phyloP scores from a whole-genome alignment of 2,888 invertebrate genomes.

The Phasia obesa region DNA sequence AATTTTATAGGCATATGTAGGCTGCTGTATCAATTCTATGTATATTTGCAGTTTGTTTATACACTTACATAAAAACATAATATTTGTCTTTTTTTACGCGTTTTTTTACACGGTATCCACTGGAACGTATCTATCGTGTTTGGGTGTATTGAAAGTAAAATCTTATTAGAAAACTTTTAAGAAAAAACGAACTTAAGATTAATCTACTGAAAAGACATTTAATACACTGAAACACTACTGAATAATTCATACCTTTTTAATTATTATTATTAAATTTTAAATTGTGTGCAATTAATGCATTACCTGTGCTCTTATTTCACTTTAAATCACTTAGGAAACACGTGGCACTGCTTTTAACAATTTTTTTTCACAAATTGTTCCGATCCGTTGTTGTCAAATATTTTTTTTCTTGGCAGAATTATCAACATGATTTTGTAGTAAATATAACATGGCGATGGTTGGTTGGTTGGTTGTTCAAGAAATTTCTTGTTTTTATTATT shows the following conservation, averaged over 20 bases:
- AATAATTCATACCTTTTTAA: background rate
- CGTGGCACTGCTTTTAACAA: background rate
- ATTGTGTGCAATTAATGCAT: background rate
- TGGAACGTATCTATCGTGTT: too few species aligned
- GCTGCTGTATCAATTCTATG: too few species aligned
- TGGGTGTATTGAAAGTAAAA: too few species aligned
- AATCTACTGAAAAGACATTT: too few species aligned
- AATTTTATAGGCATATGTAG: too few species aligned
- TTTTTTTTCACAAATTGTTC: too few species aligned
- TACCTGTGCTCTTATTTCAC: constrained; percentile 8
- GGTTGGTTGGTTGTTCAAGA: constrained; percentile 17
- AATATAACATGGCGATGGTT: constrained; percentile 16
- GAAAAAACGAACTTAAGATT: too few species aligned
- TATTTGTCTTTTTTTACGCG: too few species aligned
- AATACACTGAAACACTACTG: background rate
- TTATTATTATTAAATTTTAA: background rate
- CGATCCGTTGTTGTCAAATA: background rate
- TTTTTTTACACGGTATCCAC: too few species aligned
- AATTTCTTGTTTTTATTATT: constrained; percentile 1
- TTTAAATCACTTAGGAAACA: constrained; percentile 13
- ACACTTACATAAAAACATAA: too few species aligned
- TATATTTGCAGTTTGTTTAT: too few species aligned
- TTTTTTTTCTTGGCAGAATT: constrained; percentile 23
- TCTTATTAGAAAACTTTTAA: too few species aligned
- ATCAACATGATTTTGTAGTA: constrained; percentile 22